Base-by-base conservation (phyloP, 2,888 invertebrate genomes). In the Bombylius major region DNA sequence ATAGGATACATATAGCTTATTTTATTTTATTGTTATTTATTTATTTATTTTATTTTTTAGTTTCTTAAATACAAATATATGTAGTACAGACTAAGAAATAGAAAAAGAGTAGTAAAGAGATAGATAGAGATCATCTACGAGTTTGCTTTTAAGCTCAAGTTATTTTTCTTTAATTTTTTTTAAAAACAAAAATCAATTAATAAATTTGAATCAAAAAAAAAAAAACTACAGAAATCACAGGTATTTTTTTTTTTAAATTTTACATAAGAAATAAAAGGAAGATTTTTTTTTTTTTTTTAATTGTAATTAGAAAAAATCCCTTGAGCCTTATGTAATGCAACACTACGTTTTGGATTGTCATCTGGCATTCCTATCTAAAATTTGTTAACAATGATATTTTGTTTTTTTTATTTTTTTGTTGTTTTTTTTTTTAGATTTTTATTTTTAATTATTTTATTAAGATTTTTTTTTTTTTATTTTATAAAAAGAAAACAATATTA, bases 291-390 rank as follows among this genome's bases (percentile, higher is more conserved):
- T 23, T 23, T 23, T 23, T 23, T 23, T 23, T 2, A 23, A 23
- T 23, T 42, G 39, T 42, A 36, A 36, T 42, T 4, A 51, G 46
- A 46, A 51, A 50, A 51, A 46, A 50, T 46, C 50, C 39, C 55
- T 63, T 63, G 62, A 63, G 62, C 62, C 60, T 63, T 60, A 60
- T 60, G 53, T 60, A 60, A 58, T 61, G 61, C 61, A 61, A 58
- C 57, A 58, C 61, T 61, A 61, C 63, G 62, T 58, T 62, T 63
- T 63, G 64, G 65, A 65, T 65, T 65, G 65, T 65, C 65, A 58
- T 61, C 60, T 62, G 63, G 64, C 62, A 63, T 63, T 63, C 64
- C 65, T 65, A 65, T 62, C 64, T 65, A 65, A 60, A 62, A 63
- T 63, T 42, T 55, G 62, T 60, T 62, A 62, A 61, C 56, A 62